Base-by-base conservation (phyloP, 2,797 vertebrate species). In the Petrocephalus sullivani region DNA sequence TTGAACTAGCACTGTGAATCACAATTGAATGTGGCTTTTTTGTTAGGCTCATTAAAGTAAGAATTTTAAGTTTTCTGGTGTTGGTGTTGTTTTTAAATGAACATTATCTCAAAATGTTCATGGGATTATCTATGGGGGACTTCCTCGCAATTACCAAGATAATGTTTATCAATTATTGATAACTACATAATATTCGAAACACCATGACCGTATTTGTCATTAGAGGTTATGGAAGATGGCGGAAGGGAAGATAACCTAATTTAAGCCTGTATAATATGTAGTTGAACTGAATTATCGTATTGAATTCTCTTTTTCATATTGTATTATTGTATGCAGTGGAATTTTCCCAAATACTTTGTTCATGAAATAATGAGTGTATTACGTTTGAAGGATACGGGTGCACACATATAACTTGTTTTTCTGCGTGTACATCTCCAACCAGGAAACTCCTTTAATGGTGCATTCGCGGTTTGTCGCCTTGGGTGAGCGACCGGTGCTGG, bases 1-100 rank as follows among this genome's bases (percentile, higher is more conserved):
- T 49, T 33, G 60, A 88, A 56, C 21, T 53, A 85, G 82, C 82
- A 85, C 61, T 88, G 88, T 88, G 58, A 88, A 53, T 54, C 19
- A 19, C 46, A 49, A 75, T 56, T 78, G 75, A 82, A 88, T 57
- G 87, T 64, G 78, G 87, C 56, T 82, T 78, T 49, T 83, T 64
- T 53, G 19, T 49, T 85, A 58, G 14, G 4, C 28, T 83, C 41
- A 88, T 88, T 88, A 88, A 88, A 88, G 87, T 21, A 83, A 83
- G 46, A n/a, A 83, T 83, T 83, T 83, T 83, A 51, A 54, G 10
- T 83, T 86, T 60, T 86, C 9, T 21, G 14, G 19, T 86, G 41
- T 78, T 78, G 71, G 37, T 86, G 33, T 12, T 61, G 0, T 60
- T 86, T n/a, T 28, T 28, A 28, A 28, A 28, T 28, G 28, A 28